Evolutionary conservation across 1,140 invertebrate genomes (phyloP), one percentile per base, ranked within the genome.

Genomic region (Mercenaria mercenaria): DNA sequence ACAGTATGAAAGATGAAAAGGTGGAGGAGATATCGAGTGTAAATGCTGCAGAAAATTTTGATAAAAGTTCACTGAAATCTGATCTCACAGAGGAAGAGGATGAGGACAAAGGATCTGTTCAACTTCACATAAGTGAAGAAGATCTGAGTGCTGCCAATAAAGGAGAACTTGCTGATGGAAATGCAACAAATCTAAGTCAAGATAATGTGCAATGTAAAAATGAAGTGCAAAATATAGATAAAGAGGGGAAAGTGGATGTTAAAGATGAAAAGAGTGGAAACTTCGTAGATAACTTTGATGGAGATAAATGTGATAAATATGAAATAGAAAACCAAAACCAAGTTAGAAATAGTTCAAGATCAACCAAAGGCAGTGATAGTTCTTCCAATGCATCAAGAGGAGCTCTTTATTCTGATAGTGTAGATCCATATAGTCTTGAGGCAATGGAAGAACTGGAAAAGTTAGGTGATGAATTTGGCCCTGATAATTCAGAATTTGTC

Each of bases 401-500:
- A 50, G 32, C n/a, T 3, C 50, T 88, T 10, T 67, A 69, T 37
- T 79, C 69, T 18, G 93, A 94, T 34, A 90, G 61, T 56, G 77
- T 93, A 4, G 95, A 95, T 84, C 92, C 91, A 0, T 95, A 95
- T 81, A 95, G 95, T 80, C 92, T 93, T 34, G 93, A 91, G 50
- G 95, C 95, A 2, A 95, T 95, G 95, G 95, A 94, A 56, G 94
- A 95, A 88, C 88, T 95, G 43, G 95, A 95, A 91, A 93, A 91
- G 61, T 74, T 95, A 23, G 93, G 92, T n/a, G 94, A 94, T 61
- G 92, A 92, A 37, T 89, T 91, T 20, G 92, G 80, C 10, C 88
- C 67, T 18, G 80, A 89, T 64, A 89, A 89, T 82, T 89, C 88
- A 32, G 88, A 89, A 77, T 89, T 89, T 77, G 34, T 87, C 47